Evolutionary conservation across 2,797 vertebrate genomes (phyloP), one percentile per base, ranked within the genome.

Genomic region (Poeciliopsis paucimaculata): DNA sequence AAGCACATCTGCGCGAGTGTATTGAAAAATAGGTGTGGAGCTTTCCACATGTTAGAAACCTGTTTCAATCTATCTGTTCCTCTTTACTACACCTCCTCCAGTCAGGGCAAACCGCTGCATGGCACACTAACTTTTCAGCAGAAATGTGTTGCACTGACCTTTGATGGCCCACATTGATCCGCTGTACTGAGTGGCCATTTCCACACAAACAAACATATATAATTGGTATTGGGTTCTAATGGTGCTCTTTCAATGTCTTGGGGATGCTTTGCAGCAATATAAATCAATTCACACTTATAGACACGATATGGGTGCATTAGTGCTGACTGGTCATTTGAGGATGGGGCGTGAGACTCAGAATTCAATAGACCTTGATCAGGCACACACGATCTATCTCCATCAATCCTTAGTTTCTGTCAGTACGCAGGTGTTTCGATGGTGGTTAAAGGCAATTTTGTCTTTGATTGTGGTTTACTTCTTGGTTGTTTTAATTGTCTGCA

Each of bases 241-340:
- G 91, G 92, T 93, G 91, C 90, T 95, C 91, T 93, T 84, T 92
- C 90, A 88, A 91, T 92, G 95, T 95, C 95, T 91, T 86, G 82
- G 90, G 90, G 92, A 95, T 93, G 91, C 92, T 94, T 93, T 94
- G 92, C 92, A 86, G 94, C 91, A 92, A 96, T 96, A 96, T 96
- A 95, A 95, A 96, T 96, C 95, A 96, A 94, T 96, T 96, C 93
- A 95, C 94, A 95, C 95, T 95, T 96, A 96, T 95, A 95, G 95
- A 95, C 95, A 95, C 95, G 93, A 95, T 96, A 95, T 96, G 94
- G 93, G 90, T 92, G 93, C 93, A 94, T 95, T 95, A 96, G 93
- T 95, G 95, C 95, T 95, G 95, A 96, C 90, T 94, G 92, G 92
- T 94, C 93, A 93, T 94, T 94, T 90, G 89, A 93, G 88, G 90